Evolutionary conservation across 1,140 invertebrate species (phyloP), one percentile per base, ranked within the genome.

Genomic region (Chymomyza costata): DNA sequence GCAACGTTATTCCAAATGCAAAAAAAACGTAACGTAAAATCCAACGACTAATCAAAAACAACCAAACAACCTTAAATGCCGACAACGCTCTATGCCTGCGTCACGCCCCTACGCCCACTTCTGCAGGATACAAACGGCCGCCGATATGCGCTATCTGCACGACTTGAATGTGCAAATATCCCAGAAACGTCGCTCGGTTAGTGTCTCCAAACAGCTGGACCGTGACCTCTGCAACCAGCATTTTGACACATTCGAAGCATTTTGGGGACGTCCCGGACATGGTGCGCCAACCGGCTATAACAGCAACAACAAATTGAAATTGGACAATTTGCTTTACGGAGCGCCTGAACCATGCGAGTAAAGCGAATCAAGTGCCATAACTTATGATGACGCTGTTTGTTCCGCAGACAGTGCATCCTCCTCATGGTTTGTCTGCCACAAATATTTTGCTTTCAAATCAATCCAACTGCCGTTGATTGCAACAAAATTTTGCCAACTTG

Each of bases 221-320:
- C 80, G 87, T 7, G 88, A 89, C 67, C 87, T 86, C 49, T 87
- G 87, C 62, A 86, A 85, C 50, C 86, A 87, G 59, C 91, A 92
- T 69, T 91, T 91, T 76, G 87, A 89, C 61, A 90, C 90, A 21
- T 91, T 90, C 88, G 87, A 87, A 53, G 87, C 85, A 32, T 88
- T 91, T 44, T 92, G 90, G 91, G 91, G 91, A 17, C 86, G 89
- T 30, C 90, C 90, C 0, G 91, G 90, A 17, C 88, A 91, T 62
- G 90, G 90, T 6, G 90, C 90, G 1, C 90, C 90, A 6, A 6
- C 13, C 11, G 53, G 71, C 34, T 53, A 71, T n/a, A 64, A 69
- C 21, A 82, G 51, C 39, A 82, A 70, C 47, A 82, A 70, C 47
- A 86, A 86, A 65, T 47, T 84, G 37, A 86, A 85, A 57, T 76